Conservation (phyloP, 2,888 invertebrate species). For the Pseudeuparius sepicola region DNA sequence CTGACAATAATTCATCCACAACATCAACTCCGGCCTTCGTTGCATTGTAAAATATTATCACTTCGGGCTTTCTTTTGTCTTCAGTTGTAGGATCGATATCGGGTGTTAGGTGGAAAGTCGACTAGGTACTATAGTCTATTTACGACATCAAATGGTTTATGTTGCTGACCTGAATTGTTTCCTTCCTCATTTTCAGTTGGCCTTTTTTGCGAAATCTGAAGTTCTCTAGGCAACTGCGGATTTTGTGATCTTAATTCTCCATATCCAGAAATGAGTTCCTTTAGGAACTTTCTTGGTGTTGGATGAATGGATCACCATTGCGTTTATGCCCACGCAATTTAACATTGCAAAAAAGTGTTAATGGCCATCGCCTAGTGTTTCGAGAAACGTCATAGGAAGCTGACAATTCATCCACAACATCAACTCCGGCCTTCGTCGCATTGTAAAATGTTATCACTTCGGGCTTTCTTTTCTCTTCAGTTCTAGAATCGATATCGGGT, state of each 20-base stretch:
- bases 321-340: too few species aligned
- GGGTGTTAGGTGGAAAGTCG: conserved; percentile 1
- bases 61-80: conserved; percentile 3
- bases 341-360: conserved; percentile 2
- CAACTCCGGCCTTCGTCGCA: conserved; percentile 1
- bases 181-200: not conserved
- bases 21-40: conserved; percentile 1
- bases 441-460: conserved; percentile 3
- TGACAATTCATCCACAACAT: conserved; percentile 3
- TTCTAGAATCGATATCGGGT: not conserved
- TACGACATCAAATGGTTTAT: too few species aligned
- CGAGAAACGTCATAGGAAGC: conserved; percentile 1
- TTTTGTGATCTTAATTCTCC: conserved; percentile 1
- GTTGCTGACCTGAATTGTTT: too few species aligned
- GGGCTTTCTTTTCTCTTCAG: conserved; percentile 2
- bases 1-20: conserved; percentile 2
- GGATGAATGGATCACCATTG: too few species aligned
- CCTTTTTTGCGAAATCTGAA: conserved; percentile 1
- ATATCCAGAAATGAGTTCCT: not conserved
- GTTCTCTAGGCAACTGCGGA: conserved; percentile 1
- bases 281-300: conserved; percentile 1
- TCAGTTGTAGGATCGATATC: not conserved
- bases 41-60: conserved; percentile 3
- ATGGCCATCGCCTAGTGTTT: conserved; percentile 2
- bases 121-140: too few species aligned